Evolutionary conservation across 2,888 invertebrate genomes (phyloP).

Genomic region (Dynastes grantii): DNA sequence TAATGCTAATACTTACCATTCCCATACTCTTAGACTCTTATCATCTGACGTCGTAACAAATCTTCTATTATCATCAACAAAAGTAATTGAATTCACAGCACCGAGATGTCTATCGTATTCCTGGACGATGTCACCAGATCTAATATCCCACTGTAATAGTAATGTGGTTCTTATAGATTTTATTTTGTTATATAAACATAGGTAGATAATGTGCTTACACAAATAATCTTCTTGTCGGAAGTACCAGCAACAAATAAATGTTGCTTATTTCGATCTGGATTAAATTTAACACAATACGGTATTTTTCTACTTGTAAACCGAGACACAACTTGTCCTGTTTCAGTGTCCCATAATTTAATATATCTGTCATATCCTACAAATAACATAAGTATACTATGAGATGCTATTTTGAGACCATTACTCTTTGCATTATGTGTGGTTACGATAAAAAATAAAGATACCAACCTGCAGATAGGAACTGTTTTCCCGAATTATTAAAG

Average conservation of each 20-base stretch:
- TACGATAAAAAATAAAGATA: slow-evolving; percentile 29
- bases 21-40: slow-evolving; percentile 99
- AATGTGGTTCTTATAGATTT: slow-evolving; percentile 1
- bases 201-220: slow-evolving; percentile 77
- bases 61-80: slow-evolving; percentile 97
- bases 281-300: slow-evolving; percentile 98
- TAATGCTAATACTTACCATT: slow-evolving; percentile 80
- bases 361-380: slow-evolving; percentile 91
- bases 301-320: slow-evolving; percentile 97
- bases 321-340: slow-evolving; percentile 89
- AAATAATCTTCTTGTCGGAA: slow-evolving; percentile 99
- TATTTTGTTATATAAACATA: neutral
- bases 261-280: slow-evolving; percentile 97
- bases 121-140: slow-evolving; percentile 95
- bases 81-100: slow-evolving; percentile 98
- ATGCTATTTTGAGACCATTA: neutral
- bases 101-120: slow-evolving; percentile 99
- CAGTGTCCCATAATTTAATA: slow-evolving; percentile 99
- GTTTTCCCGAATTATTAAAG: slow-evolving; percentile 94
- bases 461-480: slow-evolving; percentile 94
- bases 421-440: too few relatives aligned
- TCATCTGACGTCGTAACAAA: slow-evolving; percentile 99
- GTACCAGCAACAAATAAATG: slow-evolving; percentile 98
- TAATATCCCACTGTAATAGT: slow-evolving; percentile 90
- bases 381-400: slow-evolving; percentile 21